These are phyloP conservation scores for Philopedon plagiatum DNA, from an alignment of 2,888 invertebrate genomes.

Conservation along the genomic window DNA sequence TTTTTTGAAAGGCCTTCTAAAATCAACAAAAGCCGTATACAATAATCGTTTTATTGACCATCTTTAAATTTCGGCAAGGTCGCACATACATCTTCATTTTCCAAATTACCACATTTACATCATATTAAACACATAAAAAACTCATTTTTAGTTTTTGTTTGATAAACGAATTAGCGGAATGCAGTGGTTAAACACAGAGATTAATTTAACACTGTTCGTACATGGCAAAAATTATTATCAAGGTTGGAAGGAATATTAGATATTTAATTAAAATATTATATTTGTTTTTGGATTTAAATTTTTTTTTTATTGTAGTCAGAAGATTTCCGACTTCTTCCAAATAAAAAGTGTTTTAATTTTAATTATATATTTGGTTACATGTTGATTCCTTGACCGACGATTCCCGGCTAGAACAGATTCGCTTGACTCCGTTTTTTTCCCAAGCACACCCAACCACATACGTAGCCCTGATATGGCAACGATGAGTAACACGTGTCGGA, in stretches of 20 bases:
- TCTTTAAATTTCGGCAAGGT: slow-evolving; percentile 5
- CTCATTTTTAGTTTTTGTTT: not conserved
- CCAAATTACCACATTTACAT: not conserved
- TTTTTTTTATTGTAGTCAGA: too few relatives aligned
- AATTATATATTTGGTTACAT: too few relatives aligned
- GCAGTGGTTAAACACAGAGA: not conserved
- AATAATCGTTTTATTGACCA: slow-evolving; percentile 8
- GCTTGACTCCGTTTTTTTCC: too few relatives aligned
- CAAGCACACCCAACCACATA: too few relatives aligned
- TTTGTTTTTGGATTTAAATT: slow-evolving; percentile 2
- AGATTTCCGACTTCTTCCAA: too few relatives aligned
- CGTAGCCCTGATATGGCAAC: too few relatives aligned
- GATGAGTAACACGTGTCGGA: too few relatives aligned
- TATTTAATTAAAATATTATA: slow-evolving; percentile 12
- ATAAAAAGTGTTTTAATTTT: too few relatives aligned
- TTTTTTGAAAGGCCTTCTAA: not conserved
- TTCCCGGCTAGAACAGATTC: too few relatives aligned
- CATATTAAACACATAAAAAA: slow-evolving; percentile 11
- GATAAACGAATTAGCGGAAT: slow-evolving; percentile 3
- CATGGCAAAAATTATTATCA: slow-evolving; percentile 4
- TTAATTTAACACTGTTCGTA: not conserved
- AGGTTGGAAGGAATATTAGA: not conserved
- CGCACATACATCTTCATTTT: slow-evolving; percentile 4
- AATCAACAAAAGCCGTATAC: not conserved
- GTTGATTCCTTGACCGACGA: too few relatives aligned